A percentile compares a stretch with the other conserved stretches of the same genome.
Conservation (phyloP, 2,888 invertebrate species). For the Polietes domitor region DNA sequence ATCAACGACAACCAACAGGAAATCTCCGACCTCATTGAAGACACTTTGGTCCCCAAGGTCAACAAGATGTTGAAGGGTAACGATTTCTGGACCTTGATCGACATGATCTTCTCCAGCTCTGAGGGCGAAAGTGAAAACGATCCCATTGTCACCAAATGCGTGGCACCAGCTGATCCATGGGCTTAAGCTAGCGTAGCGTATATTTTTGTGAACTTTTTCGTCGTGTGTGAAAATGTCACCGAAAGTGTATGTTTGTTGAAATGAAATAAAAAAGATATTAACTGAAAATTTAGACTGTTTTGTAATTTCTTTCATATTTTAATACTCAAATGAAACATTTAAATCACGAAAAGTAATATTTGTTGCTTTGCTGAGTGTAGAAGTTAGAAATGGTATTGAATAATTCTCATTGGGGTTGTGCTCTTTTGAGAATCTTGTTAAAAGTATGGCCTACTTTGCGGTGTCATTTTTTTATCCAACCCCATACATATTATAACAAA, state of each 20-base stretch:
- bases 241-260: not conserved
- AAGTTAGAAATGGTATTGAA: no score
- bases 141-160: conserved; percentile 73
- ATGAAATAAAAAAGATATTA: conserved; percentile 23
- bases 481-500: no score
- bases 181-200: conserved; percentile 65
- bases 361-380: no score
- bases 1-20: conserved; percentile 73
- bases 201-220: conserved; percentile 10
- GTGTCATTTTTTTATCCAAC: no score
- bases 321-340: no score
- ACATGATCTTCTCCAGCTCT: conserved; percentile 70
- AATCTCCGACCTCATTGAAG: conserved; percentile 74
- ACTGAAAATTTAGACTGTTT: not conserved
- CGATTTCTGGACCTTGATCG: conserved; percentile 74
- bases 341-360: no score
- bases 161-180: conserved; percentile 76
- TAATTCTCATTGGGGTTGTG: no score
- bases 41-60: conserved; percentile 72
- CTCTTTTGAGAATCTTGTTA: no score
- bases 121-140: conserved; percentile 74
- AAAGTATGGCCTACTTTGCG: no score
- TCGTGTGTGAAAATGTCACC: not conserved
- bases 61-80: conserved; percentile 76
- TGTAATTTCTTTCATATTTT: no score